phyloP scores from a whole-genome alignment of 1,140 invertebrate species.

The Melitaea cinxia region DNA sequence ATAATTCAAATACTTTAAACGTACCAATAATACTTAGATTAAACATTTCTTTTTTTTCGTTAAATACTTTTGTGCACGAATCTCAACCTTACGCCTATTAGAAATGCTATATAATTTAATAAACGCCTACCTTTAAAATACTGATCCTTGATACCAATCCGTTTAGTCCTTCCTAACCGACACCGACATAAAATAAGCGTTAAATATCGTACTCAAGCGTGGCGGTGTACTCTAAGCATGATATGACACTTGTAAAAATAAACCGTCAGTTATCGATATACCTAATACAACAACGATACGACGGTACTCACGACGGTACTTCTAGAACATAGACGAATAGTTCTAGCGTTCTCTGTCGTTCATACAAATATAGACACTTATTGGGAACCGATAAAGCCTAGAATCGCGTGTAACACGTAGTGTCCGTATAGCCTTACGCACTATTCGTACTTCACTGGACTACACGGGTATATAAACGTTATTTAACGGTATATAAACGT shows the following conservation, averaged over 20 bases:
- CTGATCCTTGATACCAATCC: constrained; percentile 44
- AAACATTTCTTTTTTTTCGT: constrained; percentile 52
- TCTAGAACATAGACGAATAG: constrained; percentile 10
- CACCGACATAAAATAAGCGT: constrained; percentile 44
- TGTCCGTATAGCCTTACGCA: constrained; percentile 24
- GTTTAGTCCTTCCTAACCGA: neutral
- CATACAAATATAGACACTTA: constrained; percentile 33
- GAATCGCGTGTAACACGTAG: constrained; percentile 18
- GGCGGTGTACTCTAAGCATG: constrained; percentile 60
- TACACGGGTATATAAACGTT: constrained; percentile 31
- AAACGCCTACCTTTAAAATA: constrained; percentile 60
- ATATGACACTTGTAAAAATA: constrained; percentile 71
- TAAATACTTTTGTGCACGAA: constrained; percentile 74
- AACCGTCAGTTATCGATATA: constrained; percentile 46
- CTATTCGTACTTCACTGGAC: constrained; percentile 33
- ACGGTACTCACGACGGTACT: neutral
- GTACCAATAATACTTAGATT: constrained; percentile 60
- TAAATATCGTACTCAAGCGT: constrained; percentile 62
- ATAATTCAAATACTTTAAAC: constrained; percentile 44
- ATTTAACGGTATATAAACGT: constrained; percentile 28
- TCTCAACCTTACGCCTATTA: constrained; percentile 59
- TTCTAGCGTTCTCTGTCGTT: neutral
- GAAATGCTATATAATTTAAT: constrained; percentile 59
- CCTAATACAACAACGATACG: constrained; percentile 54
- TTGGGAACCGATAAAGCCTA: constrained; percentile 35